Evolutionary conservation across 92 coral and sea anemone genomes (phyloP).

Genomic region (Paramuricea clavata): DNA sequence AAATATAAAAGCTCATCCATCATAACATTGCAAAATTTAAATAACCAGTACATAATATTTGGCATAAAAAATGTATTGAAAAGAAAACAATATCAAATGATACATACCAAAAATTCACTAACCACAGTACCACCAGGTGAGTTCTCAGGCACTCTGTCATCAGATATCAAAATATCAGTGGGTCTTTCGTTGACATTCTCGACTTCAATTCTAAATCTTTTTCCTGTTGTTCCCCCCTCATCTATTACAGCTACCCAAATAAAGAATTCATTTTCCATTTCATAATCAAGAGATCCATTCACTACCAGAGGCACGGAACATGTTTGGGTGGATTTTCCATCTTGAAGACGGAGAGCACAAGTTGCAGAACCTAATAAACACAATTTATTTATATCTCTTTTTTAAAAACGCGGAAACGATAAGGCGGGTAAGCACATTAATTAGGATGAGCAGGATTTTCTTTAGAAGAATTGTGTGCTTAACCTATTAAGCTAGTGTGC

Average conservation of each 20-base stretch:
- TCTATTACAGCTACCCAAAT: constrained; percentile 78
- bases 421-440: too few species aligned
- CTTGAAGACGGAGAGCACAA: constrained; percentile 5
- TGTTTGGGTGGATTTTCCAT: constrained; percentile 60
- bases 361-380: too few species aligned
- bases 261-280: constrained; percentile 55
- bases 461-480: too few species aligned
- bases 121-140: constrained; percentile 71
- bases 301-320: constrained; percentile 75
- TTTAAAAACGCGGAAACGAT: too few species aligned
- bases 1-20: too few species aligned
- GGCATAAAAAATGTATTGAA: too few species aligned
- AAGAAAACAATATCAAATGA: too few species aligned
- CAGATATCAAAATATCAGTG: constrained; percentile 70
- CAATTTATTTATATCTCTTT: too few species aligned
- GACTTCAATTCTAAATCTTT: constrained; percentile 56
- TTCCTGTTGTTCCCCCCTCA: constrained; percentile 64
- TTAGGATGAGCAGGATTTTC: too few species aligned
- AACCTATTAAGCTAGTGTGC: too few species aligned
- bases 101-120: constrained; percentile 83
- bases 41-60: too few species aligned
- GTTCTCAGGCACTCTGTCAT: constrained; percentile 77
- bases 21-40: too few species aligned
- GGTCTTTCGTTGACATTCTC: constrained; percentile 79
- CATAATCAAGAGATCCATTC: constrained; percentile 79